These are phyloP conservation scores for Charina bottae DNA, from an alignment of 2,113 vertebrate species.

Conservation along the genomic window DNA sequence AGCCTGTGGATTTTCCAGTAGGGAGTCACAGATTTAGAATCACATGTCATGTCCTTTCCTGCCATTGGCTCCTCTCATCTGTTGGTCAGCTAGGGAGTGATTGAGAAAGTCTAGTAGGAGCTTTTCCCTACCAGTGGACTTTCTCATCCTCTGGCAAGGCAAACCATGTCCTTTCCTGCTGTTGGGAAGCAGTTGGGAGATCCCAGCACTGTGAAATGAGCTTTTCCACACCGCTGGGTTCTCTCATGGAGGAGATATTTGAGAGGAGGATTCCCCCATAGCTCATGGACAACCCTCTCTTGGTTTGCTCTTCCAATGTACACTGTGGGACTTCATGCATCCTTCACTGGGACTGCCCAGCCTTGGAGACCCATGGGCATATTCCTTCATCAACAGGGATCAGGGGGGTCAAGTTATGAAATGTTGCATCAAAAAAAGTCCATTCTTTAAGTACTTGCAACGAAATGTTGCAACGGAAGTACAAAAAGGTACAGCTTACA, in stretches of 20 bases:
- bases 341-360: background rate
- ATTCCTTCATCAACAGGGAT: background rate
- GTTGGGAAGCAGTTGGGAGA: background rate
- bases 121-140: too few species aligned
- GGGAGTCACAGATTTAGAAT: too few species aligned
- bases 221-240: background rate
- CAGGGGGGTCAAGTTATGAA: background rate
- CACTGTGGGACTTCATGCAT: background rate
- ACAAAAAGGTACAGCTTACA: background rate
- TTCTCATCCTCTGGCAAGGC: background rate
- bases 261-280: background rate
- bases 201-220: background rate
- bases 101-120: too few species aligned
- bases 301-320: background rate
- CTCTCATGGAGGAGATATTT: background rate
- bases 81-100: too few species aligned
- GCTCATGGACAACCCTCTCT: background rate
- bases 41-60: too few species aligned
- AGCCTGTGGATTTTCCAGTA: too few species aligned
- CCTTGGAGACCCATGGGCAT: background rate
- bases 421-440: background rate
- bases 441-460: background rate
- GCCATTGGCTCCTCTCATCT: too few species aligned
- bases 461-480: background rate
- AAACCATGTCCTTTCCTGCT: background rate